A percentile compares a stretch with the other conserved stretches of the same genome.
Evolutionary conservation across 2,113 vertebrate species (phyloP).

Genomic region (Pygoscelis adeliae): DNA sequence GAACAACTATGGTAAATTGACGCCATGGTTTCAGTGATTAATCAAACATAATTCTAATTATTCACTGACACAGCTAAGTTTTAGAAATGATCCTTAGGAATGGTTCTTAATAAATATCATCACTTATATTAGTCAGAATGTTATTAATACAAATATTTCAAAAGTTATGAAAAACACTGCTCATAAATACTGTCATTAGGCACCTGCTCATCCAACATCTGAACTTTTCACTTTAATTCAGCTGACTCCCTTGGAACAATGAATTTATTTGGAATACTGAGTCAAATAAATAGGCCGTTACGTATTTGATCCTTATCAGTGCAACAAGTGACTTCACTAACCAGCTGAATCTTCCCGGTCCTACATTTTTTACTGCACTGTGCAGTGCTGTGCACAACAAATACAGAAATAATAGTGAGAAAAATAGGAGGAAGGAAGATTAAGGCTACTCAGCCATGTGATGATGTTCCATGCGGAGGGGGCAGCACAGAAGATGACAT

Average conservation of each 20-base stretch:
- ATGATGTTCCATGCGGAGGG: neutral
- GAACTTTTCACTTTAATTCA: neutral
- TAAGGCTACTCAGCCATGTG: neutral
- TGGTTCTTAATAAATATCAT: neutral
- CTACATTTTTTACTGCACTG: neutral
- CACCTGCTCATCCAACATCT: neutral
- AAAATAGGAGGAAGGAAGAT: neutral
- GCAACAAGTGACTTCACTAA: neutral
- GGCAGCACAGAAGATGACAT: neutral
- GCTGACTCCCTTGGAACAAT: neutral
- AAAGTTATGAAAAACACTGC: neutral
- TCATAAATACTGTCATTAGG: neutral
- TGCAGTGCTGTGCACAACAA: neutral
- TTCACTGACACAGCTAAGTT: neutral
- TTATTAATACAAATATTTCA: neutral
- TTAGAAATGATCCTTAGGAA: neutral
- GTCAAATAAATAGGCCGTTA: neutral
- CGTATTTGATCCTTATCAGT: neutral
- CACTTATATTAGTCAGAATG: neutral
- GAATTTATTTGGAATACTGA: neutral
- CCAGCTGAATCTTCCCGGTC: neutral
- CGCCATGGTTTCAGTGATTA: neutral
- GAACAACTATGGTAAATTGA: neutral
- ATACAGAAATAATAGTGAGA: neutral
- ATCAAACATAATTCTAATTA: neutral